Evolutionary conservation across 2,888 invertebrate species (phyloP).

Genomic region (Reticulitermes lucifugus): DNA sequence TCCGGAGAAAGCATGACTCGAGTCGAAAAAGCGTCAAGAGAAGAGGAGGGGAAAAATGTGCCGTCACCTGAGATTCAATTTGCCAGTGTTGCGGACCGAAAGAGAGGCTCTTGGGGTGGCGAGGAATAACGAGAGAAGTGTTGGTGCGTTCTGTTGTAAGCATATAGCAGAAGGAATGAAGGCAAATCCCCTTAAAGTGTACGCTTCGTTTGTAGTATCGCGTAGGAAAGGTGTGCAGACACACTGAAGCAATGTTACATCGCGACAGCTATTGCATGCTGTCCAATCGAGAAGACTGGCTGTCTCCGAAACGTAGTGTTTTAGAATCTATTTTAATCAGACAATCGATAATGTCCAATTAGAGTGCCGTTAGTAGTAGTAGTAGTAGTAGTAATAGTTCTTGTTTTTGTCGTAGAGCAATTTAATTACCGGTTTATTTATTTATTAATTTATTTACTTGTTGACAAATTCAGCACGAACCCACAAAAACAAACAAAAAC

Average conservation of each 20-base stretch:
- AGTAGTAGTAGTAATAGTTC: no score
- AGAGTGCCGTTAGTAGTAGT: no score
- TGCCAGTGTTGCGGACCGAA: constrained; percentile 40
- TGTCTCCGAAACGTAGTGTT: no score
- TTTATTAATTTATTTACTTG: no score
- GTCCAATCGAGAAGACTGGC: no score
- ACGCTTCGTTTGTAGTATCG: not conserved
- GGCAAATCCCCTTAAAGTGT: constrained; percentile 25
- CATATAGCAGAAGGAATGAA: constrained; percentile 22
- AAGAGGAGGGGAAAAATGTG: constrained; percentile 24
- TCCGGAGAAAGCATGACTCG: not conserved
- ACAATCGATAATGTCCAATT: no score
- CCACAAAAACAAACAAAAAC: no score
- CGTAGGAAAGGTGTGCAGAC: constrained; percentile 7
- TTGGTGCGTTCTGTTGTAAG: constrained; percentile 27
- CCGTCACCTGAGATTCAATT: constrained; percentile 52
- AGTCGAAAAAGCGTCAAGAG: constrained; percentile 14
- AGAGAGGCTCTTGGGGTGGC: not conserved
- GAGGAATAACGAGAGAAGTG: constrained; percentile 1
- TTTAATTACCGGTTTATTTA: no score
- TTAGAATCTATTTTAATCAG: no score
- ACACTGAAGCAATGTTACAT: not conserved
- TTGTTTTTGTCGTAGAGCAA: no score
- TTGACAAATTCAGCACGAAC: no score
- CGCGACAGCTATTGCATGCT: not conserved